Percentiles rank a stretch among this genome's conserved stretches.
Conservation (phyloP, 2,888 invertebrate species). For the Ophion obscuratus region DNA sequence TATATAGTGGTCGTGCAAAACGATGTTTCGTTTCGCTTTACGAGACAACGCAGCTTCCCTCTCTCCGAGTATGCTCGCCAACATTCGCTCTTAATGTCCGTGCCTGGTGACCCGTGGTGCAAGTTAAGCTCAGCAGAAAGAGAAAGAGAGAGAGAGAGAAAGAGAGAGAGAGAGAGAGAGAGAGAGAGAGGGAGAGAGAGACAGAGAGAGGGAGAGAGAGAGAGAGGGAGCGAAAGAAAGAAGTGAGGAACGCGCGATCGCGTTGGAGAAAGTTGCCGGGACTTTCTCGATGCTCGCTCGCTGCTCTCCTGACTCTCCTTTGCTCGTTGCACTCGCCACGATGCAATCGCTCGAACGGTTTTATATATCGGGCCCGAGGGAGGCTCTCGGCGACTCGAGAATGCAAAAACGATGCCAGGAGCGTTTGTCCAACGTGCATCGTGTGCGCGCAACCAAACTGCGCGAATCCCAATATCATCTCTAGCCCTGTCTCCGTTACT, state of each 20-base stretch:
- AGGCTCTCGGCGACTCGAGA: conserved; percentile 44
- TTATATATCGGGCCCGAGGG: conserved; percentile 66
- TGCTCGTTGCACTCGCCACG: conserved; percentile 74
- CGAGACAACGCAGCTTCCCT: conserved; percentile 67
- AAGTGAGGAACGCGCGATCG: conserved; percentile 54
- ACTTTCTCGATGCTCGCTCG: conserved; percentile 79
- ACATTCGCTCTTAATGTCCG: conserved; percentile 79
- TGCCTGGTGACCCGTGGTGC: conserved; percentile 82
- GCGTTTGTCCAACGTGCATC: neutral
- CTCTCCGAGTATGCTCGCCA: conserved; percentile 61
- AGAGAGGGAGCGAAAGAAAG: conserved; percentile 10
- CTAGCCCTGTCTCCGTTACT: neutral
- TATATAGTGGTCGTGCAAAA: conserved; percentile 61
- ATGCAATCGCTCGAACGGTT: conserved; percentile 80
- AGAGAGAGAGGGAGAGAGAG: conserved; percentile 49
- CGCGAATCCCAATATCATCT: neutral
- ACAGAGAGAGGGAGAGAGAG: conserved; percentile 52
- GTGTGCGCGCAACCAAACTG: neutral
- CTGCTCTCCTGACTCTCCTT: conserved; percentile 64
- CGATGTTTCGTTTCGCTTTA: conserved; percentile 65
- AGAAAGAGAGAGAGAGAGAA: conserved; percentile 49
- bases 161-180: conserved; percentile 48
- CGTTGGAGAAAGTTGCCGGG: conserved; percentile 81
- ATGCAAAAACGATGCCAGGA: conserved; percentile 4
- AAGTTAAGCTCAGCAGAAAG: conserved; percentile 76